Percentiles rank a stretch among this genome's conserved stretches.
phyloP scores from a whole-genome alignment of 2,888 invertebrate species.

The Lepas anatifera region DNA sequence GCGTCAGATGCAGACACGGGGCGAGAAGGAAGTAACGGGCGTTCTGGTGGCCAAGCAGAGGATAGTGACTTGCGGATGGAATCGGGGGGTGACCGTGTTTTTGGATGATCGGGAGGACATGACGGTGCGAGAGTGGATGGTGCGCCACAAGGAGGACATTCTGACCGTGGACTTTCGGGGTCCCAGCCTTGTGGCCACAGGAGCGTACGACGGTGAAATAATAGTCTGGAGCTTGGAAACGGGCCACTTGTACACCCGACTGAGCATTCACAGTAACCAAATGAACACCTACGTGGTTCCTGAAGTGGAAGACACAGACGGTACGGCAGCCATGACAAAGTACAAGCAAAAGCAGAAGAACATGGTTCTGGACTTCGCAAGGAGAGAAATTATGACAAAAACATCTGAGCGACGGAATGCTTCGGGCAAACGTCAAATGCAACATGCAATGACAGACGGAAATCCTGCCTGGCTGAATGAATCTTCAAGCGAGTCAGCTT shows the following conservation, averaged over 20 bases:
- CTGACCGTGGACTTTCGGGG: constrained; percentile 48
- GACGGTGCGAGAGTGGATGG: constrained; percentile 52
- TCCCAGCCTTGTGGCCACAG: constrained; percentile 58
- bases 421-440: neutral
- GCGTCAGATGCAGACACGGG: constrained; percentile 50
- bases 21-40: constrained; percentile 44
- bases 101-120: constrained; percentile 43
- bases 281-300: neutral
- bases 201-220: constrained; percentile 64
- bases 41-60: constrained; percentile 42
- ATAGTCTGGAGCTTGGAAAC: constrained; percentile 72
- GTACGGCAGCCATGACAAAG: neutral
- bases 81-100: constrained; percentile 56
- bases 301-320: neutral
- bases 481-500: neutral
- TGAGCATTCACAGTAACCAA: neutral
- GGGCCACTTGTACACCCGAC: constrained; percentile 50
- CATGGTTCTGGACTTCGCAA: constrained; percentile 1
- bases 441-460: neutral
- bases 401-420: neutral
- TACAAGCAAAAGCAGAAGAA: constrained; percentile 8
- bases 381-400: neutral
- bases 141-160: constrained; percentile 60
- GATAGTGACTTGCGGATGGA: constrained; percentile 68
- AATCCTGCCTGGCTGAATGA: neutral